These are phyloP conservation scores for Chlorops oryzae DNA, from an alignment of 1,140 invertebrate genomes.

Conservation along the genomic window DNA sequence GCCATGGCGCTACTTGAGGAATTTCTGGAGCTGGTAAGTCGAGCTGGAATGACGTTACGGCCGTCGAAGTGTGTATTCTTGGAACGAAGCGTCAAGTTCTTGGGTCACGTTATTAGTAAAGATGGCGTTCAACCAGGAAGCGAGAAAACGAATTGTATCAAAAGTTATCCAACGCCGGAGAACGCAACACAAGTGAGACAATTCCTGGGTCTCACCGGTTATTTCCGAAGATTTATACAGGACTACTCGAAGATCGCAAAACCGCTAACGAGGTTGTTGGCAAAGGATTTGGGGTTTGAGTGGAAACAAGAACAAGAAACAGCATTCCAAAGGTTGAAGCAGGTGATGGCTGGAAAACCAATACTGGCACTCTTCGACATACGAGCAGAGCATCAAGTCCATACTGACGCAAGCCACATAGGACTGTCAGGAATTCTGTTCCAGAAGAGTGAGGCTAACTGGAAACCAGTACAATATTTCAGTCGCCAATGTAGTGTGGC, in stretches of 20 bases:
- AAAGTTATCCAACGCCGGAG: slow-evolving; percentile 27
- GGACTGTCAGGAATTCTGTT: too few relatives aligned
- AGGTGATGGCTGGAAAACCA: background rate
- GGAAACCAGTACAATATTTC: too few relatives aligned
- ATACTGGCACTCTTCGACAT: too few relatives aligned
- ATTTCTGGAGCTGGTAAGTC: slow-evolving; percentile 16
- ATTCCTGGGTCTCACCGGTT: slow-evolving; percentile 37
- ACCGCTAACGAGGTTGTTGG: slow-evolving; percentile 25
- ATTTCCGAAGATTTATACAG: slow-evolving; percentile 37
- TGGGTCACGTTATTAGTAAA: slow-evolving; percentile 23
- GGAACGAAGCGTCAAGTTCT: background rate
- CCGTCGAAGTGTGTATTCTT: slow-evolving; percentile 7
- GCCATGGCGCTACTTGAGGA: slow-evolving; percentile 18
- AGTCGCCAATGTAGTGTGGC: too few relatives aligned
- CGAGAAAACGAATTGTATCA: slow-evolving; percentile 35
- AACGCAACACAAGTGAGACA: slow-evolving; percentile 31
- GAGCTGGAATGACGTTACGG: slow-evolving; percentile 13
- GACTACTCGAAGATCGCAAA: slow-evolving; percentile 26
- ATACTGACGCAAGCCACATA: too few relatives aligned
- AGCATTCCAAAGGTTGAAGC: background rate
- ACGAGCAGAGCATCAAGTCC: too few relatives aligned
- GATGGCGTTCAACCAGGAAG: slow-evolving; percentile 30
- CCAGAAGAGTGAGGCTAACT: too few relatives aligned
- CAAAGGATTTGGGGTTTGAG: slow-evolving; percentile 16
- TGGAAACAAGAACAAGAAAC: background rate